These are phyloP conservation scores for Thecophora atra DNA, from an alignment of 2,888 invertebrate species.

Conservation along the genomic window DNA sequence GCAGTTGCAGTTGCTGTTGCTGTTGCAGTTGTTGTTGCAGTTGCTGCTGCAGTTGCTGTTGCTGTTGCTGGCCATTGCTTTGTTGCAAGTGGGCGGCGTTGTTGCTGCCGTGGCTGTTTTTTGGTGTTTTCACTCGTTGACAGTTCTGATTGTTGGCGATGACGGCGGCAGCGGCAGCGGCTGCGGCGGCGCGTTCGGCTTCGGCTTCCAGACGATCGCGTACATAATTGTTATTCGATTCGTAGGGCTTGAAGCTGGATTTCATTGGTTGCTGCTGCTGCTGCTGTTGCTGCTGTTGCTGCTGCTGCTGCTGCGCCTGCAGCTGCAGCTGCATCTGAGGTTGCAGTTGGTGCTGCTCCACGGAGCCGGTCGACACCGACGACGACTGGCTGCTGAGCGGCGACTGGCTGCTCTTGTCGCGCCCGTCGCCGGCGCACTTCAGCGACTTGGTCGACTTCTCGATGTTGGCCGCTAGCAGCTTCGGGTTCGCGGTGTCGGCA, in stretches of 20 bases:
- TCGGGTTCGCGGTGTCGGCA: slow-evolving; percentile 83
- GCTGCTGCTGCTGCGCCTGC: slow-evolving; percentile 44
- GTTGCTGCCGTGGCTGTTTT: slow-evolving; percentile 45
- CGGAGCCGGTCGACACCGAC: slow-evolving; percentile 67
- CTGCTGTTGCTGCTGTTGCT: slow-evolving; percentile 52
- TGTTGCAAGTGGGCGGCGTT: no score
- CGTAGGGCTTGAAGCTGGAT: slow-evolving; percentile 81
- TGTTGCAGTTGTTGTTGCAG: slow-evolving; percentile 32
- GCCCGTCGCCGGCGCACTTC: slow-evolving; percentile 66
- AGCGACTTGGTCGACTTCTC: slow-evolving; percentile 73
- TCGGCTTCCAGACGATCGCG: slow-evolving; percentile 60
- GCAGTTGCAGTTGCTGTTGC: slow-evolving; percentile 37
- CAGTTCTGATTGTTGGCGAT: slow-evolving; percentile 31
- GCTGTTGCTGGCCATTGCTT: slow-evolving; percentile 34
- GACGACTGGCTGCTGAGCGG: slow-evolving; percentile 65
- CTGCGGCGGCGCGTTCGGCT: slow-evolving; percentile 52
- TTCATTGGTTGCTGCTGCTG: slow-evolving; percentile 63
- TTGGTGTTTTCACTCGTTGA: slow-evolving; percentile 58
- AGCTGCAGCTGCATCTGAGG: slow-evolving; percentile 54
- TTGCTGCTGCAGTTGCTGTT: no score
- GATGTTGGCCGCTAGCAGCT: slow-evolving; percentile 77
- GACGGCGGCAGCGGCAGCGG: slow-evolving; percentile 49
- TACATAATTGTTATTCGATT: slow-evolving; percentile 70
- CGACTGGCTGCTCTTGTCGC: slow-evolving; percentile 75
- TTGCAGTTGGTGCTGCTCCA: slow-evolving; percentile 54